Conservation (phyloP, 2,113 vertebrate genomes). For the Sclerurus mexicanus region DNA sequence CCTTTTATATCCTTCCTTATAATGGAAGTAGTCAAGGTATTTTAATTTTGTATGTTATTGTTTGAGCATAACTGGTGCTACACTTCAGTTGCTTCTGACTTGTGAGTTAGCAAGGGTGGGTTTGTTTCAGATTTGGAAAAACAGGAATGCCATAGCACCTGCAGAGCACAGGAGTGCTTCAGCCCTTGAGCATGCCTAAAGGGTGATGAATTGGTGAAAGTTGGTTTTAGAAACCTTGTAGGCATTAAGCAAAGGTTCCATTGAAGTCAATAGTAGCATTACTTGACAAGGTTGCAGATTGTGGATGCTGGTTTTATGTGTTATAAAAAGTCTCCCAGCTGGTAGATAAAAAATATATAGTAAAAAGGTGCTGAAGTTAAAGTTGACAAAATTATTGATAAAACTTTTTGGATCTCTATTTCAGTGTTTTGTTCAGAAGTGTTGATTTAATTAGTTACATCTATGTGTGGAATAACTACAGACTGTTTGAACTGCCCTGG, state of each 20-base stretch:
- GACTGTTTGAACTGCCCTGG: slow-evolving; percentile 84
- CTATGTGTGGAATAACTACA: slow-evolving; percentile 86
- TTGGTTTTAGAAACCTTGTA: neutral
- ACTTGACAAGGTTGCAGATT: neutral
- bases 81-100: neutral
- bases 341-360: neutral
- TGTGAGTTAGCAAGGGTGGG: neutral
- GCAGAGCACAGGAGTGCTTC: neutral
- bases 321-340: neutral
- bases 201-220: neutral
- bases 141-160: neutral
- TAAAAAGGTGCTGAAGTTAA: neutral
- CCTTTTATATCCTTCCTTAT: neutral
- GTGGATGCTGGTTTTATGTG: neutral
- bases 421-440: slow-evolving; percentile 82
- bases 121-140: neutral
- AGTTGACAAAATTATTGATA: neutral
- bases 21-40: neutral
- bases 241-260: neutral
- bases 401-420: neutral
- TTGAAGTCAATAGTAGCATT: neutral
- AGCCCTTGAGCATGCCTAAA: neutral
- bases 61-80: neutral
- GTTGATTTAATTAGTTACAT: slow-evolving; percentile 85
- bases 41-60: neutral